Conservation (phyloP, 2,888 invertebrate species). For the Ypsolopha sequella region DNA sequence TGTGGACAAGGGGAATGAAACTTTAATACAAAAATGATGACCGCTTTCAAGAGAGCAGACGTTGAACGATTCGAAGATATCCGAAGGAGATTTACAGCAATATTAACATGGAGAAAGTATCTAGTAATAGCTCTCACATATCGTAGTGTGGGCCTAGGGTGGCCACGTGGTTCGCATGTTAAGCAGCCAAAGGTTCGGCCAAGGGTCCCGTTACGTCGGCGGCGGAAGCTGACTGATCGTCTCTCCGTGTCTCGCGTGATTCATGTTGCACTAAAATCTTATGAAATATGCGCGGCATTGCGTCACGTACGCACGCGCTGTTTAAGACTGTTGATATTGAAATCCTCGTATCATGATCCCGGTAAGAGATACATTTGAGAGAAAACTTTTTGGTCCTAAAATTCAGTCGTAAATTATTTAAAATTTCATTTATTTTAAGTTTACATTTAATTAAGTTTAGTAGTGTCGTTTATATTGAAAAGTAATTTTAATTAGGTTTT, state of each 20-base stretch:
- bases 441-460: too few species aligned
- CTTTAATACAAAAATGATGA: background rate
- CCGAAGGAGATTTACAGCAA: slow-evolving; percentile 53
- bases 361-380: slow-evolving; percentile 20
- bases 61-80: slow-evolving; percentile 3
- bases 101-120: slow-evolving; percentile 69
- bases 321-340: slow-evolving; percentile 70
- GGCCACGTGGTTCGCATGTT: slow-evolving; percentile 54
- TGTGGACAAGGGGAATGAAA: slow-evolving; percentile 57
- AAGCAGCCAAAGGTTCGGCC: slow-evolving; percentile 49
- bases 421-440: slow-evolving; percentile 8
- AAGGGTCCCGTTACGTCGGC: slow-evolving; percentile 43
- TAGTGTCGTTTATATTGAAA: too few species aligned
- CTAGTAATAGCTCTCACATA: slow-evolving; percentile 71
- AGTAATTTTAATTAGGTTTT: too few species aligned
- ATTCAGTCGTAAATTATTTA: background rate
- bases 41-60: slow-evolving; percentile 2
- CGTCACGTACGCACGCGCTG: slow-evolving; percentile 63
- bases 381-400: background rate
- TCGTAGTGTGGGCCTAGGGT: slow-evolving; percentile 66
- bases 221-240: slow-evolving; percentile 60
- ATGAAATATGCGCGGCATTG: slow-evolving; percentile 66
- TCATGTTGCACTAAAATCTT: slow-evolving; percentile 71
- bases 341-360: slow-evolving; percentile 61
- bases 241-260: slow-evolving; percentile 65